Percentiles rank a stretch among this genome's conserved stretches.
Conservation (phyloP, 1,140 invertebrate species). For the Batillaria attramentaria region DNA sequence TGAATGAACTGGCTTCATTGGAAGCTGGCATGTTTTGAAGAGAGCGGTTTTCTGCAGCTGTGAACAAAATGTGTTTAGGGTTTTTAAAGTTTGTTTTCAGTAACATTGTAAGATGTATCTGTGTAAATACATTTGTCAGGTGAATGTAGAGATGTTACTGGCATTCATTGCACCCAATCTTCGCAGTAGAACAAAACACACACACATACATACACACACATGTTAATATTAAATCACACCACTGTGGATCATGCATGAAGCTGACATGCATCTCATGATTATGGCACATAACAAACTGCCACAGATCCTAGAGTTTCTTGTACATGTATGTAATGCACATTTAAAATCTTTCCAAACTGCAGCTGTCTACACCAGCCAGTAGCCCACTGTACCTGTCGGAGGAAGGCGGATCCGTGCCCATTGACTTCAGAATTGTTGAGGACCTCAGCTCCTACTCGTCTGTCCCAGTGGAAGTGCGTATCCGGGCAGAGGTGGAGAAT, state of each 20-base stretch:
- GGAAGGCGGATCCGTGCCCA: not conserved
- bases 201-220: conserved; percentile 13
- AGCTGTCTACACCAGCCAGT: conserved; percentile 4
- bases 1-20: no score
- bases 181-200: no score
- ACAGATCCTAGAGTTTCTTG: not conserved
- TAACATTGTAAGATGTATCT: not conserved
- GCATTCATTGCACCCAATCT: no score
- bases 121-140: no score
- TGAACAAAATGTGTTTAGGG: not conserved
- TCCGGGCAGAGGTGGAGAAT: conserved; percentile 14
- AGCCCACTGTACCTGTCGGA: conserved; percentile 10
- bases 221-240: not conserved
- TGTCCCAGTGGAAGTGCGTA: not conserved
- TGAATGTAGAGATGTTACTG: no score
- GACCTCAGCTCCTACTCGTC: no score
- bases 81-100: not conserved
- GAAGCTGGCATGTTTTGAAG: no score
- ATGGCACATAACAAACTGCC: not conserved
- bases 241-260: no score
- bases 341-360: not conserved
- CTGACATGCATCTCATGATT: no score
- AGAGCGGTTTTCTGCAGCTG: not conserved
- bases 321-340: not conserved
- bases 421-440: not conserved